phyloP scores from a whole-genome alignment of 2,797 vertebrate genomes.

The Tenualosa ilisha region DNA sequence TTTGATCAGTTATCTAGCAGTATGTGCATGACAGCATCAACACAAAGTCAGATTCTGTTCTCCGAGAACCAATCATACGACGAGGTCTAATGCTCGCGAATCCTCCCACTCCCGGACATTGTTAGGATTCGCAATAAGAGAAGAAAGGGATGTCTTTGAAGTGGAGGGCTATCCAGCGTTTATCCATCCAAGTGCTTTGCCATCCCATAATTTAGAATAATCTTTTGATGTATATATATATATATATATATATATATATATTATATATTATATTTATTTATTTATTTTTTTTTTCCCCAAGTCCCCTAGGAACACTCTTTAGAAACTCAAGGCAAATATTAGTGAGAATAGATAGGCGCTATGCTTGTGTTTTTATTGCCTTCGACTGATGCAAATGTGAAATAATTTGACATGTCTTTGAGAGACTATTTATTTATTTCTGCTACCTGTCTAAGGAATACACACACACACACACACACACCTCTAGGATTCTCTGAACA shows the following conservation, averaged over 20 bases:
- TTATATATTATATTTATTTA: background rate
- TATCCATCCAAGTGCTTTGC: background rate
- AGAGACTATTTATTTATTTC: background rate
- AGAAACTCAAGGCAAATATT: constrained; percentile 33
- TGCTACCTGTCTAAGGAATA: background rate
- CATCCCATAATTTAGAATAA: background rate
- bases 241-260: too few relatives aligned
- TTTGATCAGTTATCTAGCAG: background rate
- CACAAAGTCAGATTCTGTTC: background rate
- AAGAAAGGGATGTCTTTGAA: background rate
- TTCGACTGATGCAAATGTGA: background rate
- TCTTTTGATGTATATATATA: background rate
- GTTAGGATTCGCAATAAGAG: background rate
- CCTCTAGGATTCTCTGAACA: constrained; percentile 40
- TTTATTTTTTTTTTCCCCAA: background rate
- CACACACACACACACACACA: background rate
- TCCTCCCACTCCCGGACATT: background rate
- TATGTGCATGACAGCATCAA: background rate
- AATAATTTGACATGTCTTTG: constrained; percentile 5
- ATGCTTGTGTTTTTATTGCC: background rate
- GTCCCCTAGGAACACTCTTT: background rate
- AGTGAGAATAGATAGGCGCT: background rate
- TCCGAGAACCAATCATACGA: too few relatives aligned
- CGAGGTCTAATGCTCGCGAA: background rate
- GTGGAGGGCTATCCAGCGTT: background rate